phyloP scores from a whole-genome alignment of 2,888 invertebrate genomes.

The Celastrina argiolus region DNA sequence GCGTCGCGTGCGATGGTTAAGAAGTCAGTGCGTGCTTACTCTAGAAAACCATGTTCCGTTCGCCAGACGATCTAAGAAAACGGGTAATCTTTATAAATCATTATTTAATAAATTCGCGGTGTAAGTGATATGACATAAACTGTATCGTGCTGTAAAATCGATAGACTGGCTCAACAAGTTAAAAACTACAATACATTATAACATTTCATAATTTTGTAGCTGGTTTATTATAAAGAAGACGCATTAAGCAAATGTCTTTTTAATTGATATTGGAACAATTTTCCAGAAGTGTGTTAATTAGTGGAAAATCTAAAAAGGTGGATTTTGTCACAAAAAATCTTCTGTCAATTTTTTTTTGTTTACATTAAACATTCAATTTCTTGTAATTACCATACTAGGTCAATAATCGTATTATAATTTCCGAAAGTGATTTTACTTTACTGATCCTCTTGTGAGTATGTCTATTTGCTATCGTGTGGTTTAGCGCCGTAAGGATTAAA shows the following conservation, averaged over 20 bases:
- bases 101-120: neutral
- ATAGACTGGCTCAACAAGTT: neutral
- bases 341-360: too few species aligned
- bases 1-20: slow-evolving; percentile 63
- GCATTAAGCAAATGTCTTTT: neutral
- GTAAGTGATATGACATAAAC: slow-evolving; percentile 11
- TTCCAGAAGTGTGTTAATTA: neutral
- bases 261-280: neutral
- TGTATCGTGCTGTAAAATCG: neutral
- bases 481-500: too few species aligned
- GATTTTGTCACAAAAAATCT: neutral
- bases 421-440: too few species aligned
- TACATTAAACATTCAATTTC: too few species aligned
- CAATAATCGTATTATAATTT: too few species aligned
- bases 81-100: slow-evolving; percentile 10
- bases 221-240: neutral
- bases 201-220: neutral
- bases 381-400: too few species aligned
- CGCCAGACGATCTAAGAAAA: slow-evolving; percentile 1
- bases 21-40: slow-evolving; percentile 60
- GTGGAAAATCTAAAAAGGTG: neutral
- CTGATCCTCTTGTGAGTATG: too few species aligned
- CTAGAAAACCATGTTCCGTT: slow-evolving; percentile 40
- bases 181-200: neutral
- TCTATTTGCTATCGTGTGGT: too few species aligned